Percentiles rank a stretch among this genome's conserved stretches.
Evolutionary conservation across 2,113 vertebrate genomes (phyloP).

Genomic region (Lota lota): DNA sequence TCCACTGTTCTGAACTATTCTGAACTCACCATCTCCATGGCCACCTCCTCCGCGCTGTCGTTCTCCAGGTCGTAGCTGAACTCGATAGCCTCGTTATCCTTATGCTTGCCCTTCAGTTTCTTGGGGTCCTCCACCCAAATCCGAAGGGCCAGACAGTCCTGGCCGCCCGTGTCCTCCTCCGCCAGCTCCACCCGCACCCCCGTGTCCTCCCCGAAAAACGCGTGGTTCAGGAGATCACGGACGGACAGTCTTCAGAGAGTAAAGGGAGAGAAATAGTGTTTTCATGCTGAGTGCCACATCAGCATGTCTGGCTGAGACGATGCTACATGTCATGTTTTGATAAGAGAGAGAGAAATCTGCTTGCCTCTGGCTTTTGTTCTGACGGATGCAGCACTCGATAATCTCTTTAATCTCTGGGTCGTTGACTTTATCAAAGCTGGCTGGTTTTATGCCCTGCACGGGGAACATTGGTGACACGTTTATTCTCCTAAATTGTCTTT

Average conservation of each 20-base stretch:
- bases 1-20: constrained; percentile 13
- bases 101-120: constrained; percentile 94
- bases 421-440: constrained; percentile 90
- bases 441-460: constrained; percentile 89
- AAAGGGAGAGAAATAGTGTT: not conserved
- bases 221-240: constrained; percentile 85
- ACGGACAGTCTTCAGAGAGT: constrained; percentile 79
- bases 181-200: constrained; percentile 90
- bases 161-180: constrained; percentile 81
- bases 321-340: not conserved
- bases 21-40: constrained; percentile 87
- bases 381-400: constrained; percentile 91
- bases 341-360: constrained; percentile 23
- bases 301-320: not conserved
- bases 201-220: constrained; percentile 92
- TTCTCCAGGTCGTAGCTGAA: constrained; percentile 90
- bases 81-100: constrained; percentile 97
- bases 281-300: not conserved
- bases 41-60: constrained; percentile 89
- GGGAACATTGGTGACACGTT: not conserved
- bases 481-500: too few species aligned
- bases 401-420: constrained; percentile 96
- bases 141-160: constrained; percentile 82
- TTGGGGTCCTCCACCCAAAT: constrained; percentile 96
- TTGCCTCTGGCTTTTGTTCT: constrained; percentile 88